Evolutionary conservation across 2,113 vertebrate genomes (phyloP).

Genomic region (Solea solea): DNA sequence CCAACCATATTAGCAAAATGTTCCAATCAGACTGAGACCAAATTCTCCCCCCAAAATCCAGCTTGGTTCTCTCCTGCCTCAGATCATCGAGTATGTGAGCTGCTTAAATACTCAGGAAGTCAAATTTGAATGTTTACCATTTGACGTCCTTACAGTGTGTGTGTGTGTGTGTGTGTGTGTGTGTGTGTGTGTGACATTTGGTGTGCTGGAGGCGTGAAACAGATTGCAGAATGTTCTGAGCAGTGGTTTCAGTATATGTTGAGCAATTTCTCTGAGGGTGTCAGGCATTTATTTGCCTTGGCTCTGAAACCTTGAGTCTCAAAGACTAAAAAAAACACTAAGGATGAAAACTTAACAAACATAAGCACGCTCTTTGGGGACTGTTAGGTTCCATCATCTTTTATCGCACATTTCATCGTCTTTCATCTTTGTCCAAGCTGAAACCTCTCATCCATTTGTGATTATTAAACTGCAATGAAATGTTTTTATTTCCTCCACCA

Average conservation of each 20-base stretch:
- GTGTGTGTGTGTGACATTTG: conserved; percentile 21
- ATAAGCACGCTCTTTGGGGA: conserved; percentile 3
- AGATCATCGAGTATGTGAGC: conserved; percentile 36
- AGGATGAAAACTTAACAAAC: conserved; percentile 10
- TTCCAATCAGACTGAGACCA: conserved; percentile 20
- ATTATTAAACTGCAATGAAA: conserved; percentile 28
- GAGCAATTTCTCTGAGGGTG: conserved; percentile 21
- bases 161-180: conserved; percentile 5
- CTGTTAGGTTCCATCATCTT: conserved; percentile 30
- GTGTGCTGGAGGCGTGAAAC: conserved; percentile 32
- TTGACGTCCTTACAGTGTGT: conserved; percentile 10
- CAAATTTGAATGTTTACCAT: conserved; percentile 38
- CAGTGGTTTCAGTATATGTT: conserved; percentile 18
- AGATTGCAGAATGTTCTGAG: conserved; percentile 19
- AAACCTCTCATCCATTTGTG: conserved; percentile 50
- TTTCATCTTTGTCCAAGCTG: conserved; percentile 14
- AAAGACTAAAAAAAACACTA: conserved; percentile 26
- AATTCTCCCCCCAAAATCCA: conserved; percentile 16
- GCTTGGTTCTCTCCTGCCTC: not conserved
- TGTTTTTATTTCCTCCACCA: too few relatives aligned
- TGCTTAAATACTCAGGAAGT: conserved; percentile 32
- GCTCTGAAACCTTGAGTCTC: conserved; percentile 28
- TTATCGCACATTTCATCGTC: conserved; percentile 20
- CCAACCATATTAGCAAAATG: conserved; percentile 17
- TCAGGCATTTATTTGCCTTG: conserved; percentile 4